Base-by-base conservation (phyloP, 2,888 invertebrate species). In the Agonopterix subpropinquella region DNA sequence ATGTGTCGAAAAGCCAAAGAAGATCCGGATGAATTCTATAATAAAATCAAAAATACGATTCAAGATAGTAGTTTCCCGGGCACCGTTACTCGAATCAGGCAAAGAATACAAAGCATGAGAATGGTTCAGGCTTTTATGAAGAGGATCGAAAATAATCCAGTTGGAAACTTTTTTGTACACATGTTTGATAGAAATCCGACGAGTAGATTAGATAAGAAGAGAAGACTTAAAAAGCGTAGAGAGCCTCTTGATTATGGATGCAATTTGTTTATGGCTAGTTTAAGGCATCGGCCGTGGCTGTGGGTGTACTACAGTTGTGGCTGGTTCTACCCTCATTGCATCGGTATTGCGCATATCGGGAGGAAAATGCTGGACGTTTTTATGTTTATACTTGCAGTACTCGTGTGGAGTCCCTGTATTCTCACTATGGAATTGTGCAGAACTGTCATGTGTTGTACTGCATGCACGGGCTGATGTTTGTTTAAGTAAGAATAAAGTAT, bases 331-430 rank as follows among this genome's bases (percentile, higher is more conserved):
- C 76, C 75, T 9, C 74, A 76, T 48, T 77, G 67, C 46, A 39
- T 77, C 4, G 62, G 60, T 50, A 49, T 74, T 36, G 41, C 77
- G 1, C 58, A 47, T 3, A 28, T 67, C 2, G 73, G 68, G 64
- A 70, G 59, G 45, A 70, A 77, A 45, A 62, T 59, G 4, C 66
- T 79, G 51, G 44, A 77, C 15, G 2, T 69, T 10, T 1, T 1
- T 11, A 47, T 80, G 11, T 77, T 75, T 44, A 43, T 77, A 42
- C 51, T 75, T 37, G 80, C 80, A 2, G 64, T 73, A 1, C 47
- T 59, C n/a, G 71, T 77, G 36, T 80, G 80, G 80, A 76, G 74
- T 54, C 78, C 80, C 8, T 77, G 75, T 53, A 72, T 80, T 47
- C 53, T 77, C 7, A 53, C 54, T 45, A 64, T 70, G 56, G 78